A percentile compares a stretch with the other conserved stretches of the same genome.
Conservation (phyloP, 2,113 vertebrate species). For the Probosciger aterrimus region DNA sequence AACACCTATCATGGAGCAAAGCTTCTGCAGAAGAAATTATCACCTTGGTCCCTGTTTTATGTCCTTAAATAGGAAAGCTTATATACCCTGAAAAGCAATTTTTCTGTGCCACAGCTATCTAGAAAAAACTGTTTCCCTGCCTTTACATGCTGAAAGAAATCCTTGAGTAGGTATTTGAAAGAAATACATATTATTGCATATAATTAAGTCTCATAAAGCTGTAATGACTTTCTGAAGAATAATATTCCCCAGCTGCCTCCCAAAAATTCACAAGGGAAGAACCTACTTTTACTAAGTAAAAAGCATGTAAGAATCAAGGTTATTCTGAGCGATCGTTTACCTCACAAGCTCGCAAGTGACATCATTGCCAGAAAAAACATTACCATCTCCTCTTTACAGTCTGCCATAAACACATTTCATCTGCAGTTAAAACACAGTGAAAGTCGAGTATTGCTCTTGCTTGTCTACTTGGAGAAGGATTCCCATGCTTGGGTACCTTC, state of each 20-base stretch:
- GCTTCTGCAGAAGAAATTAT: background rate
- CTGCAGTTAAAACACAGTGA: background rate
- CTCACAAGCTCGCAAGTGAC: background rate
- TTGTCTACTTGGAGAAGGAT: background rate
- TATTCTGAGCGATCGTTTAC: background rate
- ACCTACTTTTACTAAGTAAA: background rate
- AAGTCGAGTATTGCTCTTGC: background rate
- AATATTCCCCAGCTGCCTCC: background rate
- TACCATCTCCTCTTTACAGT: background rate
- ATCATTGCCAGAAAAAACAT: background rate
- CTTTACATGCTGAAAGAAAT: background rate
- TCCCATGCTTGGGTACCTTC: background rate
- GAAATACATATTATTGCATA: background rate
- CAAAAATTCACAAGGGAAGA: conserved; percentile 25
- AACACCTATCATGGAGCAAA: background rate
- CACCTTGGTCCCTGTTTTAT: background rate
- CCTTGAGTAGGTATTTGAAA: background rate
- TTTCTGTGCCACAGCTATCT: background rate
- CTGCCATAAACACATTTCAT: background rate
- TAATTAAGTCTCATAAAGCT: conserved; percentile 58
- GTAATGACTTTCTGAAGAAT: conserved; percentile 27
- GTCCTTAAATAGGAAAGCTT: background rate
- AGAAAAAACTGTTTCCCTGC: background rate
- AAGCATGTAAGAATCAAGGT: background rate
- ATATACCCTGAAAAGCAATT: background rate